phyloP scores from a whole-genome alignment of 2,888 invertebrate genomes.

The Philopedon plagiatum region DNA sequence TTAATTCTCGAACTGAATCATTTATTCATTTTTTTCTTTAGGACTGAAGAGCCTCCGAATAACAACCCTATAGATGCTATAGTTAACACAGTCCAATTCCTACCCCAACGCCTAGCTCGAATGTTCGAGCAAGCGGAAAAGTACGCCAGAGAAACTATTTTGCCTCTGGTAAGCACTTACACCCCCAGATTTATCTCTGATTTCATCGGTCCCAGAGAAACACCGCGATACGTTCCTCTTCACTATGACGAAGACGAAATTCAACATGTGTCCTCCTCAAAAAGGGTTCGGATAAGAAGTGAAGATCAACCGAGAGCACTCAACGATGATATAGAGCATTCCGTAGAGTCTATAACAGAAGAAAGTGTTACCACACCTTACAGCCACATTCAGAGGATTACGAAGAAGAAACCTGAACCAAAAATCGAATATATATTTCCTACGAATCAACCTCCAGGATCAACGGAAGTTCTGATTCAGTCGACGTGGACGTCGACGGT shows the following conservation, averaged over 20 bases:
- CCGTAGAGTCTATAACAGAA: not conserved
- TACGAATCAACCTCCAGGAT: slow-evolving; percentile 22
- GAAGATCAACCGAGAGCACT: slow-evolving; percentile 18
- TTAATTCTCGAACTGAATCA: too few species aligned
- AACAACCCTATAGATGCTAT: slow-evolving; percentile 63
- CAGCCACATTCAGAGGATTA: slow-evolving; percentile 65
- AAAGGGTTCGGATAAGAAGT: slow-evolving; percentile 13
- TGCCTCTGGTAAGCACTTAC: slow-evolving; percentile 84
- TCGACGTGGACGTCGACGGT: slow-evolving; percentile 1
- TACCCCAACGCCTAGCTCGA: slow-evolving; percentile 83
- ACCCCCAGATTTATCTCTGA: slow-evolving; percentile 75
- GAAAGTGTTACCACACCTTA: slow-evolving; percentile 56
- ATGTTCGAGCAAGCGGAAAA: slow-evolving; percentile 86
- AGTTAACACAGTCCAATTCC: slow-evolving; percentile 80
- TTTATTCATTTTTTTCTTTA: slow-evolving; percentile 13
- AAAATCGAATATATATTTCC: slow-evolving; percentile 51
- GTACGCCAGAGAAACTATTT: slow-evolving; percentile 83
- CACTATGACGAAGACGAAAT: slow-evolving; percentile 60
- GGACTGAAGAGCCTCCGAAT: slow-evolving; percentile 13
- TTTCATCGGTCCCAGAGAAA: slow-evolving; percentile 62
- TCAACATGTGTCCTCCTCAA: slow-evolving; percentile 11
- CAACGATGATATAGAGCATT: not conserved
- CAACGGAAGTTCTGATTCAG: not conserved
- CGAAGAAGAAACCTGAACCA: slow-evolving; percentile 55
- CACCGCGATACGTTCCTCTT: slow-evolving; percentile 63